Evolutionary conservation across 2,113 vertebrate species (phyloP), one percentile per base, ranked within the genome.

Genomic region (Aegypius monachus): DNA sequence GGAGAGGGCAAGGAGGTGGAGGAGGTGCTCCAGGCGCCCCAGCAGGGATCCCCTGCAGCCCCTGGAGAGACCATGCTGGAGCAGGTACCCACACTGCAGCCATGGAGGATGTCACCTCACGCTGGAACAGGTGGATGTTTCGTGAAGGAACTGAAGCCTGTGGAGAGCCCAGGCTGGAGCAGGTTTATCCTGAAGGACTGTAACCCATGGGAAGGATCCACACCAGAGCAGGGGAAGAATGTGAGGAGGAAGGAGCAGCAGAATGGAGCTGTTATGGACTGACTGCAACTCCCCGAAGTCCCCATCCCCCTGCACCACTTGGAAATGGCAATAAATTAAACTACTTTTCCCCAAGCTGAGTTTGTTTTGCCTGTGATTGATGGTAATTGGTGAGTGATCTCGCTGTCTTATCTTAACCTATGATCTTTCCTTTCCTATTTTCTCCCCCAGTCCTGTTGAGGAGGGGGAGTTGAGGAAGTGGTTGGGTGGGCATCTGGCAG

Each of bases 11-110:
- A 43, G 13, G 53, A 16, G 34, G 14, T 13, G 11, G 5, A n/a
- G 5, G 34, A 55, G 42, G 32, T 8, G 45, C 29, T 26, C 20
- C 68, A 13, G 38, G 4, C 0, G 0, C 38, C 45, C 3, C 1
- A 26, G 16, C 13, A 26, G 21, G 27, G 32, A 32, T 20, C 25
- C 12, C 11, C 20, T 31, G 62, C 15, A 29, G 45, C 16, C 16
- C 4, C 8, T 38, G 22, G 11, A 36, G 11, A 42, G 12, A 52
- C 20, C 12, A 12, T 1, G 2, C 1, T 15, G 20, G 40, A 25
- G 52, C 16, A 81, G 7, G 31, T 53, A 42, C 38, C 14, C 22
- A 26, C 48, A 13, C 40, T 23, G 29, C 42, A 48, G 22, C 19
- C 29, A 17, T 32, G 10, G 48, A 38, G 13, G 48, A 38, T 34